These are phyloP conservation scores for Anastrepha ludens DNA, from an alignment of 1,140 invertebrate species.

Conservation along the genomic window DNA sequence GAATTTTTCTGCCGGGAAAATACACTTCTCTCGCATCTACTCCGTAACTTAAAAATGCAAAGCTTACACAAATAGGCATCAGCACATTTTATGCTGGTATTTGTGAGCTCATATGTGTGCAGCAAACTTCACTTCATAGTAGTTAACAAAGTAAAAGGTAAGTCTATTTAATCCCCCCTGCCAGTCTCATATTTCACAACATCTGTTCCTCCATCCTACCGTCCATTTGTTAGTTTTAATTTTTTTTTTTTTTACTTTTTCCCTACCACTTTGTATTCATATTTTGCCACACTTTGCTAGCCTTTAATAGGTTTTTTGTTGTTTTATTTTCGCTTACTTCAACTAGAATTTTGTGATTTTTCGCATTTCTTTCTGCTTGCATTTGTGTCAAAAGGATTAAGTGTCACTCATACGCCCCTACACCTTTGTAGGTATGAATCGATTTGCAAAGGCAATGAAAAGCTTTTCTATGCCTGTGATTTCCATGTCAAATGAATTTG, in stretches of 20 bases:
- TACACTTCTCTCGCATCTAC: too few relatives aligned
- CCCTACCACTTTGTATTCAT: not conserved
- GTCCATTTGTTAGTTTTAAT: not conserved
- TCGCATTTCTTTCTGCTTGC: not conserved
- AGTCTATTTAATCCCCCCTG: constrained; percentile 4
- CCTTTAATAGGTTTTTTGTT: not conserved
- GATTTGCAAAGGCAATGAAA: constrained; percentile 16
- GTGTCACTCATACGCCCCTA: constrained; percentile 33
- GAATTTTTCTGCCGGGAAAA: too few relatives aligned
- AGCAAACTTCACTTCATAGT: too few relatives aligned
- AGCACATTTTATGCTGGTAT: too few relatives aligned
- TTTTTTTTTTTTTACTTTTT: not conserved
- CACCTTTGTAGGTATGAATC: constrained; percentile 34
- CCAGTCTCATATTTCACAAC: not conserved
- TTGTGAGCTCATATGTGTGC: too few relatives aligned
- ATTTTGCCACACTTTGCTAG: not conserved
- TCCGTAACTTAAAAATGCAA: too few relatives aligned
- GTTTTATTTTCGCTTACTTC: not conserved
- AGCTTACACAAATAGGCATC: too few relatives aligned
- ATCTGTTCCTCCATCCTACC: not conserved
- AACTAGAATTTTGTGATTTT: not conserved
- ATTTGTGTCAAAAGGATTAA: constrained; percentile 51
- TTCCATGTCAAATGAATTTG: constrained; percentile 21
- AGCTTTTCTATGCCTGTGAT: constrained; percentile 9
- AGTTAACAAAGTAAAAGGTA: not conserved